These are phyloP conservation scores for Spondyliosoma cantharus DNA, from an alignment of 2,797 vertebrate species.

Conservation along the genomic window DNA sequence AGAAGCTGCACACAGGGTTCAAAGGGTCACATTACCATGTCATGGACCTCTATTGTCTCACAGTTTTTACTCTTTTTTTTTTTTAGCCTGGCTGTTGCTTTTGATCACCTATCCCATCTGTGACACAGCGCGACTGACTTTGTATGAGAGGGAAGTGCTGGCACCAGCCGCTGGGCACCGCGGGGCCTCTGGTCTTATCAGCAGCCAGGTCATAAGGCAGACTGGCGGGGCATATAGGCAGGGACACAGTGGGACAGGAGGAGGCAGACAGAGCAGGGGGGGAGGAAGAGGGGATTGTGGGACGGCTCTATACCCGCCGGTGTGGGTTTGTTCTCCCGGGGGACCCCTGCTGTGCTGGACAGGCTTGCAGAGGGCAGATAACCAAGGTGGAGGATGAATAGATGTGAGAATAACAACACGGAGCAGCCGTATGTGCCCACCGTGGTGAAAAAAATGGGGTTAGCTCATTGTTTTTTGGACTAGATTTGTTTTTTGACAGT, in stretches of 20 bases:
- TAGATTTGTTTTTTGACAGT: slow-evolving; percentile 48
- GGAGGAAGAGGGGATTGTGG: slow-evolving; percentile 59
- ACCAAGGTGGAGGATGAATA: slow-evolving; percentile 76
- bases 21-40: slow-evolving; percentile 24
- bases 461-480: slow-evolving; percentile 59
- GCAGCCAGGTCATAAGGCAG: slow-evolving; percentile 74
- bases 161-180: slow-evolving; percentile 74
- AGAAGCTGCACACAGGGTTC: slow-evolving; percentile 25
- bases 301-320: slow-evolving; percentile 63
- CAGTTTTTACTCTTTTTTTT: slow-evolving; percentile 21
- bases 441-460: slow-evolving; percentile 40
- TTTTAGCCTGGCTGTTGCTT: slow-evolving; percentile 63
- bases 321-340: slow-evolving; percentile 80
- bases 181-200: slow-evolving; percentile 80
- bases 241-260: slow-evolving; percentile 60
- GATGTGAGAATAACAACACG: slow-evolving; percentile 71
- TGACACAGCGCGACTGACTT: slow-evolving; percentile 66
- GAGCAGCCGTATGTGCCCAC: slow-evolving; percentile 47
- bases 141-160: slow-evolving; percentile 76
- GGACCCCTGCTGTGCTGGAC: slow-evolving; percentile 80
- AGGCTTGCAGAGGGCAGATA: slow-evolving; percentile 83
- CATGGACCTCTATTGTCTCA: slow-evolving; percentile 58
- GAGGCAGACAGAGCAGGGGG: slow-evolving; percentile 58
- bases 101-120: slow-evolving; percentile 73
- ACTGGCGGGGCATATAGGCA: slow-evolving; percentile 67